phyloP scores from a whole-genome alignment of 2,888 invertebrate genomes.

The Brenthis hecate region DNA sequence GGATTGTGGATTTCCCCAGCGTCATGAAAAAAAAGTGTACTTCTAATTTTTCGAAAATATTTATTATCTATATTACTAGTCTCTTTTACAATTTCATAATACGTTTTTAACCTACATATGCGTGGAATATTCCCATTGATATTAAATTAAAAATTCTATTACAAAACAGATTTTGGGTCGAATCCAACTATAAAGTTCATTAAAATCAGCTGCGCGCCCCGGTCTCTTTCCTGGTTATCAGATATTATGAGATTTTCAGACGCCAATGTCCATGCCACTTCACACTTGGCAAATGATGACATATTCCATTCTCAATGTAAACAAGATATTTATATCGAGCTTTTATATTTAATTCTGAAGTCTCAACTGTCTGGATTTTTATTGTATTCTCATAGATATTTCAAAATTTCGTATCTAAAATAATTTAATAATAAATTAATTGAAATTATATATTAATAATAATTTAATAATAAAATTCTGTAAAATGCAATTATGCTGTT shows the following conservation, averaged over 20 bases:
- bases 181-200: slow-evolving; percentile 34
- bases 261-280: slow-evolving; percentile 54
- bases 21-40: too few species aligned
- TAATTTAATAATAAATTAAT: neutral
- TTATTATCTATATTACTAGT: too few species aligned
- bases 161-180: slow-evolving; percentile 27
- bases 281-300: slow-evolving; percentile 55
- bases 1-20: too few species aligned
- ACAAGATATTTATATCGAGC: slow-evolving; percentile 34
- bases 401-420: neutral
- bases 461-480: too few species aligned
- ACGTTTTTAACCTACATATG: too few species aligned
- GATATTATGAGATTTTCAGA: slow-evolving; percentile 35
- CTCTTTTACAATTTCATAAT: too few species aligned
- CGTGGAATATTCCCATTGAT: too few species aligned
- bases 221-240: slow-evolving; percentile 38
- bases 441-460: neutral
- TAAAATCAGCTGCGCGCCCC: slow-evolving; percentile 33
- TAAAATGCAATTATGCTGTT: too few species aligned
- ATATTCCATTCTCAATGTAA: slow-evolving; percentile 47
- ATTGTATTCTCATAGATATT: neutral
- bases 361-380: neutral
- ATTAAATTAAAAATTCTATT: too few species aligned
- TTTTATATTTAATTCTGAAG: slow-evolving; percentile 7
- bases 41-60: too few species aligned